Evolutionary conservation across 2,888 invertebrate species (phyloP), one percentile per base, ranked within the genome.

Genomic region (Amphipoea oculea): DNA sequence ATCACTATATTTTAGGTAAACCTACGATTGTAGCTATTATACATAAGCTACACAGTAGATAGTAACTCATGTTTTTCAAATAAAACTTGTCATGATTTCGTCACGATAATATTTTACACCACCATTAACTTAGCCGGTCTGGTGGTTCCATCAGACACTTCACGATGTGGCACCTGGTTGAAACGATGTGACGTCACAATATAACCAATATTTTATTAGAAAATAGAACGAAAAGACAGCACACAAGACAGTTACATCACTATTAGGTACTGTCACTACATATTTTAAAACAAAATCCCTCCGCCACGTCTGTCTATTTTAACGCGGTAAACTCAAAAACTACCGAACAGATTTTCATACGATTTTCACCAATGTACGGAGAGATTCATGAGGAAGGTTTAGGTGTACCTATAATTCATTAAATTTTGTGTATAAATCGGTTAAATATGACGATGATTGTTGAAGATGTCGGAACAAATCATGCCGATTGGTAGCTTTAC

Each of bases 41-140:
- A 42, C 29, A 2, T 42, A 51, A 40, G 23, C 40, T 57, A 45
- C 1, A 11, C 29, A 17, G 17, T 40, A 82, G 9, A 74, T 76
- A n/a, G n/a, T n/a, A 40, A 54, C 78, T 67, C n/a, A 9, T 68
- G 67, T 45, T 67, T 67, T 63, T 45, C 48, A 68, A 73, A 74
- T 65, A 73, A 72, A 78, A 81, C 48, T n/a, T 79, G 77, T 76
- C 62, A 71, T 54, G 72, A 82, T 87, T 73, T 76, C 54, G 54
- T 71, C 45, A 29, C 70, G 71, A 88, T 83, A 79, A 83, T 86
- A 86, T 68, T 40, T 67, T 80, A 77, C 78, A 73, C 51, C 60
- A 66, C 62, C 76, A 86, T 83, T 80, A 83, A 82, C 6, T 83
- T 80, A 68, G 68, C 57, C 73, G 68, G 63, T 72, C 72, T 76